phyloP scores from a whole-genome alignment of 2,113 vertebrate species.

The Megaleporinus macrocephalus region DNA sequence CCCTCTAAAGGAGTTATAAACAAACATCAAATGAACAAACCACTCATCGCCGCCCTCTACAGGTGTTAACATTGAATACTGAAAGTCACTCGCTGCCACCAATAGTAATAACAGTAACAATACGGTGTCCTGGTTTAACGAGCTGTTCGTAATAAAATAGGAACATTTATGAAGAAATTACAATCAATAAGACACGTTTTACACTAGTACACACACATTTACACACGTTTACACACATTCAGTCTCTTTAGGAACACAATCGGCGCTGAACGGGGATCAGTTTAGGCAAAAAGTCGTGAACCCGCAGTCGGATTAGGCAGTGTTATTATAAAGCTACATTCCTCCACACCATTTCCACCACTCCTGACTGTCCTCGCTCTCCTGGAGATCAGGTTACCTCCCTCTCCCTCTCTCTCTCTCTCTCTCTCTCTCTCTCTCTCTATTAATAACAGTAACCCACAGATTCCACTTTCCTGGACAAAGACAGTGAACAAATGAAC shows the following conservation, averaged over 20 bases:
- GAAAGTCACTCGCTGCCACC: too few relatives aligned
- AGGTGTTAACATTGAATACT: too few relatives aligned
- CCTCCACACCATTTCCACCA: slow-evolving; percentile 52
- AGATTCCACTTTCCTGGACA: slow-evolving; percentile 85
- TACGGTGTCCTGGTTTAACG: too few relatives aligned
- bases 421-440: slow-evolving; percentile 56
- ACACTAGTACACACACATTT: neutral
- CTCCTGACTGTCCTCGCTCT: slow-evolving; percentile 1
- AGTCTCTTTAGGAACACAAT: neutral
- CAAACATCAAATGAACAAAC: too few relatives aligned
- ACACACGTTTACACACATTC: slow-evolving; percentile 40
- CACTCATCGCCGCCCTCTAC: too few relatives aligned
- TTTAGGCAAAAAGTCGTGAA: neutral
- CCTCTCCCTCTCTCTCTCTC: slow-evolving; percentile 66
- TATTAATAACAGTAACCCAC: slow-evolving; percentile 90
- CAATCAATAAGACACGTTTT: too few relatives aligned
- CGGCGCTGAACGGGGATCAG: neutral
- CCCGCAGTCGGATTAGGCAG: neutral
- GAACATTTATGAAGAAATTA: too few relatives aligned
- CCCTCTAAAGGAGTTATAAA: too few relatives aligned
- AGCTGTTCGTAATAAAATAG: too few relatives aligned
- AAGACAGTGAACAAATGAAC: slow-evolving; percentile 69
- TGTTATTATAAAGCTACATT: slow-evolving; percentile 39
- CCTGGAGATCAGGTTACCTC: slow-evolving; percentile 80
- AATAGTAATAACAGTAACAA: too few relatives aligned